Percentiles rank a stretch among this genome's conserved stretches.
Evolutionary conservation across 2,113 vertebrate species (phyloP).

Genomic region (Ovis canadensis): DNA sequence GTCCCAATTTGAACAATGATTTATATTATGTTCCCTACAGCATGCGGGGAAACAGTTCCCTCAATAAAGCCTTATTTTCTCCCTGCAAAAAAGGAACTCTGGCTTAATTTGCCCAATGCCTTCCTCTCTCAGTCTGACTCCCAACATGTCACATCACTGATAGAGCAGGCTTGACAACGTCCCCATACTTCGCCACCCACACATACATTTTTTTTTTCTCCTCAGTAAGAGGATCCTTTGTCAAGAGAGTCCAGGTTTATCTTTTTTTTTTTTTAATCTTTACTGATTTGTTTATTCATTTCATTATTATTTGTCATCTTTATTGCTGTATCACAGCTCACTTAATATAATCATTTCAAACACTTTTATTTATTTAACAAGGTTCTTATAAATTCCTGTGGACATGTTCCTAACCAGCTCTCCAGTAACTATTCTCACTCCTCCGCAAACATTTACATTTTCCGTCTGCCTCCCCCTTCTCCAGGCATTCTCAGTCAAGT

Average conservation of each 20-base stretch:
- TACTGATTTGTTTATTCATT: not conserved
- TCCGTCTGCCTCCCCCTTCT: not conserved
- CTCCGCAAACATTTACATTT: not conserved
- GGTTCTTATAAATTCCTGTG: not conserved
- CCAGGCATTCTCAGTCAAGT: not conserved
- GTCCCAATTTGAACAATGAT: not conserved
- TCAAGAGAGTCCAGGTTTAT: not conserved
- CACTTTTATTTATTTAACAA: not conserved
- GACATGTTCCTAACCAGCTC: not conserved
- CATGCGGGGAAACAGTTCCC: not conserved
- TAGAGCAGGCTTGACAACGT: not conserved
- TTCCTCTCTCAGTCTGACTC: not conserved
- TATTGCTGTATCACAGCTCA: not conserved
- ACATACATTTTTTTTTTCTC: not conserved
- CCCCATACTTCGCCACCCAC: not conserved
- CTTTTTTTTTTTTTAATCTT: accelerated
- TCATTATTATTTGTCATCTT: not conserved
- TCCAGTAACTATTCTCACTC: not conserved
- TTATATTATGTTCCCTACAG: not conserved
- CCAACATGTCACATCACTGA: not conserved
- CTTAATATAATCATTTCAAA: not conserved
- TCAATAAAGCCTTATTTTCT: not conserved
- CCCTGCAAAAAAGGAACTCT: not conserved
- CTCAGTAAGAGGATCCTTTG: not conserved
- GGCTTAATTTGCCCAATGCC: not conserved